Conservation (phyloP, 2,888 invertebrate species). For the Clanis bilineata region DNA sequence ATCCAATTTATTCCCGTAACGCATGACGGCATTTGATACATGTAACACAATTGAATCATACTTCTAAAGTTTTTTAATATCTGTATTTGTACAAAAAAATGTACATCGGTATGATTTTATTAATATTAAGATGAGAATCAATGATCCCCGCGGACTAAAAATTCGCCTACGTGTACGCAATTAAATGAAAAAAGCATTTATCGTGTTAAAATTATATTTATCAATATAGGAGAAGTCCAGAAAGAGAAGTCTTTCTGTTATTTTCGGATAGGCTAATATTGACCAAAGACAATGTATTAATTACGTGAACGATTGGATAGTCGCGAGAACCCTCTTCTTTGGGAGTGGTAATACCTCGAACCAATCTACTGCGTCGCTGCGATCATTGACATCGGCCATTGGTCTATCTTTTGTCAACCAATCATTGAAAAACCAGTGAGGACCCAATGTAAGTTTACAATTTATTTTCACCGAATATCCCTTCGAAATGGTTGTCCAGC, state of each 20-base stretch:
- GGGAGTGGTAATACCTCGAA: conserved; percentile 85
- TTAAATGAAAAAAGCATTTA: not conserved
- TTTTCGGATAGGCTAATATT: conserved; percentile 34
- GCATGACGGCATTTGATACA: too few relatives aligned
- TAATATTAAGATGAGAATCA: too few relatives aligned
- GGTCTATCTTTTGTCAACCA: conserved; percentile 93
- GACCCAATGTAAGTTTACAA: conserved; percentile 78
- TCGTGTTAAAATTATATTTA: not conserved
- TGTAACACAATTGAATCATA: too few relatives aligned
- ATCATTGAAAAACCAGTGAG: conserved; percentile 92
- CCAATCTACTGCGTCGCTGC: conserved; percentile 88
- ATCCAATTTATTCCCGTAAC: too few relatives aligned
- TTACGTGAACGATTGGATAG: conserved; percentile 75
- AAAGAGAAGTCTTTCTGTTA: too few relatives aligned
- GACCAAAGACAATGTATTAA: conserved; percentile 71
- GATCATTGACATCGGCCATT: conserved; percentile 90
- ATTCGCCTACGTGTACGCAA: too few relatives aligned
- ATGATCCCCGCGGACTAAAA: too few relatives aligned
- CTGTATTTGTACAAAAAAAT: too few relatives aligned
- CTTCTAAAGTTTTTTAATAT: too few relatives aligned
- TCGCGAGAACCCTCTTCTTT: conserved; percentile 64
- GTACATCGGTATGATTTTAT: too few relatives aligned
- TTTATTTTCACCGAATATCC: conserved; percentile 65
- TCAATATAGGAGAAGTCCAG: too few relatives aligned
- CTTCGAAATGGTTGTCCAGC: conserved; percentile 49